Evolutionary conservation across 2,113 vertebrate species (phyloP).

Genomic region (Campylomormyrus tamandua): DNA sequence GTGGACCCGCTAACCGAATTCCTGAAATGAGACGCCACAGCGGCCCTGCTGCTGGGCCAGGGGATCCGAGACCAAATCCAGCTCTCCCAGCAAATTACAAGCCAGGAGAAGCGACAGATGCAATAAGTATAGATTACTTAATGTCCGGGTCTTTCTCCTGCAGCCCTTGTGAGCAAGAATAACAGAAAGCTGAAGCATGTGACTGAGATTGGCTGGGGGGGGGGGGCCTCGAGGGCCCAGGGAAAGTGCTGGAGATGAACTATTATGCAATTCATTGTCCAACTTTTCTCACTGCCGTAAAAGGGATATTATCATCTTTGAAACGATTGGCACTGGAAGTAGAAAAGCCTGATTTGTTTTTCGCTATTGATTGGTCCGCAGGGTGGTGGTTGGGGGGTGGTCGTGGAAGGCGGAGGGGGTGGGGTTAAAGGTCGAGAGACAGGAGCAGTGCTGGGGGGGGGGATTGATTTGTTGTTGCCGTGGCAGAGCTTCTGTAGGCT

Average conservation of each 20-base stretch:
- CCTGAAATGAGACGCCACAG: constrained; percentile 47
- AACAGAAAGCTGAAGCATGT: constrained; percentile 35
- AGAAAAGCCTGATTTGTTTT: constrained; percentile 30
- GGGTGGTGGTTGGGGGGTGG: constrained; percentile 31
- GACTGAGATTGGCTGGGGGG: constrained; percentile 7
- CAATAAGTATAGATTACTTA: constrained; percentile 69
- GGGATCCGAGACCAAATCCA: constrained; percentile 66
- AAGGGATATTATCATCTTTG: constrained; percentile 24
- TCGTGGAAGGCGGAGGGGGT: constrained; percentile 32
- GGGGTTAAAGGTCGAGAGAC: constrained; percentile 47
- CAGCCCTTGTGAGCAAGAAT: constrained; percentile 40
- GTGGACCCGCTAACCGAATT: constrained; percentile 57
- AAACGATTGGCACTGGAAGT: constrained; percentile 24
- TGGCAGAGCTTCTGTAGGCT: not conserved
- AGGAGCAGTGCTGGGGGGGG: constrained; percentile 18
- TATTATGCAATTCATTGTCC: constrained; percentile 35
- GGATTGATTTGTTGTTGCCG: constrained; percentile 1
- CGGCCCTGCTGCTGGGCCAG: constrained; percentile 53
- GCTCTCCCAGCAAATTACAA: constrained; percentile 70
- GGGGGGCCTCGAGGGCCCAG: constrained; percentile 31
- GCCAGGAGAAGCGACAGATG: constrained; percentile 55
- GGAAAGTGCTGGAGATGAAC: constrained; percentile 51
- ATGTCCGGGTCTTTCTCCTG: constrained; percentile 59
- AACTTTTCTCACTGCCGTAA: constrained; percentile 34
- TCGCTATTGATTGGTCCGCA: constrained; percentile 54